These are phyloP conservation scores for Acleris literana DNA, from an alignment of 2,888 invertebrate species.

Conservation along the genomic window DNA sequence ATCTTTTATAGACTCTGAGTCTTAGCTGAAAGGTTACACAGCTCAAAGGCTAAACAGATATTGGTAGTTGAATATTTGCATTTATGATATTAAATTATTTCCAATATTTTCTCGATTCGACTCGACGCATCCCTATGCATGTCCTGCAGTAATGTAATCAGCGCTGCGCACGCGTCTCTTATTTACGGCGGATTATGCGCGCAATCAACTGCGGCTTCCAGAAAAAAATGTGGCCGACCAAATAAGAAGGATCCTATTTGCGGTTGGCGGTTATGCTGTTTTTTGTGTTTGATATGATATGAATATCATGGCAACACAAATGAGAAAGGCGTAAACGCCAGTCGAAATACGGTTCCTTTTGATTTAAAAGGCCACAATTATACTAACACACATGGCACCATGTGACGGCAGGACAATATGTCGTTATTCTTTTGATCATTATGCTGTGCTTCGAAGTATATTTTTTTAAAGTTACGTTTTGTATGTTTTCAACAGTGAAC, in stretches of 20 bases:
- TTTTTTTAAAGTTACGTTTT: background rate
- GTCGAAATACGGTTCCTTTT: no score
- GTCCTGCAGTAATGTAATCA: conserved; percentile 70
- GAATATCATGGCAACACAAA: no score
- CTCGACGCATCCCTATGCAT: conserved; percentile 58
- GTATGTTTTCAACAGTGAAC: background rate
- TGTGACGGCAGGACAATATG: conserved; percentile 53
- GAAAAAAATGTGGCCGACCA: conserved; percentile 47
- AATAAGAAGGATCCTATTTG: no score
- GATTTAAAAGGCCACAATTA: conserved; percentile 13
- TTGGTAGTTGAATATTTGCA: no score
- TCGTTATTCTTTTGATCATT: conserved; percentile 52
- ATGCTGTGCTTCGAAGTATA: conserved; percentile 35
- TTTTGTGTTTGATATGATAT: no score
- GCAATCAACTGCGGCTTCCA: conserved; percentile 63
- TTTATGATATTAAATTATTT: background rate
- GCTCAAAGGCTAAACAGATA: no score
- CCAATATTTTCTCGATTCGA: conserved; percentile 38
- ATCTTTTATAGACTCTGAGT: no score
- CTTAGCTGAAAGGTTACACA: no score
- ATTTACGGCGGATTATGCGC: conserved; percentile 80
- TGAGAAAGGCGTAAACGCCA: no score
- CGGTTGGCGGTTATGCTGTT: no score
- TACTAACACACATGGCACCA: conserved; percentile 38
- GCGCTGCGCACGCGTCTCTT: conserved; percentile 71